Base-by-base conservation (phyloP, 2,797 vertebrate species). In the Denticeps clupeoides region DNA sequence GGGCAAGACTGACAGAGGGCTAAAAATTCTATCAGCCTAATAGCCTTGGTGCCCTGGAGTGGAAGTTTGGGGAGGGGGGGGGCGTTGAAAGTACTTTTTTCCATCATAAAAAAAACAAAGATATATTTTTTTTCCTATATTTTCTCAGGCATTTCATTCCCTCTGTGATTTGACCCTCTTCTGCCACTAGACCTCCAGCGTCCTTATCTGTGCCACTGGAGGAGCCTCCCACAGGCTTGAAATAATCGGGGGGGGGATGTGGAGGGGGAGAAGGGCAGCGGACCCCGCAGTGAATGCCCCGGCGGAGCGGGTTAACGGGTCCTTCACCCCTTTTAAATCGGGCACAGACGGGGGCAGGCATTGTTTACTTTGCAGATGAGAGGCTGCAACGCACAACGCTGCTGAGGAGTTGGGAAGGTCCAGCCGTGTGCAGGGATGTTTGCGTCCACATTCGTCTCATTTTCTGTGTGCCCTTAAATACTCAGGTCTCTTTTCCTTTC, bases 21-120 rank as follows among this genome's bases (percentile, higher is more conserved):
- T 43, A 59, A 65, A 74, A 73, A 72, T 79, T 81, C 79, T 82
- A 82, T 82, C 80, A 71, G 73, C 64, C 64, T 79, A 82, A 82
- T 77, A 79, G 75, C 64, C 71, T 79, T 68, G 62, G 56, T 27
- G 68, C 73, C 72, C 58, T 32, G 61, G 66, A 64, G 70, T 65
- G 68, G 69, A 82, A 81, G 73, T 82, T 81, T 72, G 26, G 62
- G 68, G 64, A 58, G 47, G n/a, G n/a, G n/a, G n/a, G n/a, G n/a
- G n/a, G n/a, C n/a, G n/a, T n/a, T n/a, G 27, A 46, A 66, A 59
- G 51, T 60, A 64, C 45, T 67, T 31, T 55, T 51, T 53, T 65
- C 12, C 18, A 32, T 66, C 56, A 68, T 63, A 62, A 66, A 41
- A 50, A 60, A 57, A 62, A 45, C 45, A 16, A 24, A 25, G 21